Percentiles rank a stretch among this genome's conserved stretches.
These are phyloP conservation scores for Microcebus ravelobensis DNA, from an alignment of 2,113 vertebrate species.

Conservation along the genomic window DNA sequence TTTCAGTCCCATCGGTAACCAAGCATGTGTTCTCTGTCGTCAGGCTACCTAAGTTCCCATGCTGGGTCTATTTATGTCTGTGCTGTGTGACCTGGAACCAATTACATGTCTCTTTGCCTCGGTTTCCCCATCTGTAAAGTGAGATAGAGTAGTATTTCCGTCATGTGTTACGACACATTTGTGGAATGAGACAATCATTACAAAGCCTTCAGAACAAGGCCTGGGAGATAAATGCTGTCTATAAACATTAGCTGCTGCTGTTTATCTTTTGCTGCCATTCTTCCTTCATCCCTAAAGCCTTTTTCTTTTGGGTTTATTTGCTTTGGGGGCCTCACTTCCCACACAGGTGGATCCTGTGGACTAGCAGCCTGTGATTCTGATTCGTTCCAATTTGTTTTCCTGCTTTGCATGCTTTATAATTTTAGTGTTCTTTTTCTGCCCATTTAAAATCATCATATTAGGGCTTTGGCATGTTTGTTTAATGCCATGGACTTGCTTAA, in stretches of 20 bases:
- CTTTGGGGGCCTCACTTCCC: neutral
- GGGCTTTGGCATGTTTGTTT: neutral
- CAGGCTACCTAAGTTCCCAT: neutral
- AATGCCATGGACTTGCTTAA: constrained; percentile 32
- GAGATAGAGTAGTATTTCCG: neutral
- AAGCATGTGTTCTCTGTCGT: neutral
- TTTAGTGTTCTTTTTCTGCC: neutral
- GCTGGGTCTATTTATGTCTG: neutral
- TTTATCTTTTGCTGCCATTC: neutral
- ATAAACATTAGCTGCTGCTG: neutral
- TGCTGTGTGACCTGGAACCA: neutral
- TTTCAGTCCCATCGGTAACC: neutral
- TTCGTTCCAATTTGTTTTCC: neutral
- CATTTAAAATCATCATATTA: constrained; percentile 36
- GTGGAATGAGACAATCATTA: neutral
- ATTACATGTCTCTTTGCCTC: neutral
- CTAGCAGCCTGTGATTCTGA: neutral
- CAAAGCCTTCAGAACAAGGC: neutral
- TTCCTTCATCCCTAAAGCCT: neutral
- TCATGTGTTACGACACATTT: fast-evolving
- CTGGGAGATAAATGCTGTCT: neutral
- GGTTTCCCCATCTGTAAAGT: neutral
- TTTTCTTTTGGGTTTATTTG: neutral
- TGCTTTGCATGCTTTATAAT: neutral
- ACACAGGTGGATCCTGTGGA: neutral